Conservation (phyloP, 2,888 invertebrate genomes). For the Metalampra italica region DNA sequence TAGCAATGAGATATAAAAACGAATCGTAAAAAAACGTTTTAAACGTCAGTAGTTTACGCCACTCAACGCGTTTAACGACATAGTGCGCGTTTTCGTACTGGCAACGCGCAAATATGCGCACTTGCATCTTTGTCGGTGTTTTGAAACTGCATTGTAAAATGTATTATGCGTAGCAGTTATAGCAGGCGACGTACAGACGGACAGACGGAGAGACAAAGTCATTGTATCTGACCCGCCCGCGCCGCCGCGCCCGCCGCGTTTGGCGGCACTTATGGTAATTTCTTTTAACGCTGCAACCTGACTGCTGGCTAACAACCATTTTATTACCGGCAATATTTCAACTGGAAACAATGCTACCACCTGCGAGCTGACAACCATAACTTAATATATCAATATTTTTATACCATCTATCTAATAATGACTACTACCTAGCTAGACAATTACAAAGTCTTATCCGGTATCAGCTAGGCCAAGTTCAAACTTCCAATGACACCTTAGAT, state of each 20-base stretch:
- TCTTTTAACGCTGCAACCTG: slow-evolving; percentile 61
- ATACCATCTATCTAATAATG: too few relatives aligned
- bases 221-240: slow-evolving; percentile 53
- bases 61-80: slow-evolving; percentile 28
- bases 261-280: slow-evolving; percentile 72
- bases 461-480: background rate
- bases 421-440: too few relatives aligned
- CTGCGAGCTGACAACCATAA: background rate
- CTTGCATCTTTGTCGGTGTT: slow-evolving; percentile 38
- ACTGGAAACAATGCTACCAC: slow-evolving; percentile 33
- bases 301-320: slow-evolving; percentile 49
- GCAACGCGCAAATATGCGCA: slow-evolving; percentile 24
- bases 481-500: background rate
- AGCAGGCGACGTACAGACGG: slow-evolving; percentile 52
- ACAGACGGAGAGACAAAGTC: slow-evolving; percentile 69
- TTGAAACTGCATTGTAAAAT: slow-evolving; percentile 49
- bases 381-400: too few relatives aligned
- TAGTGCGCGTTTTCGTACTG: slow-evolving; percentile 23
- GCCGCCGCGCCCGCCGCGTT: slow-evolving; percentile 35
- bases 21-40: background rate
- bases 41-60: slow-evolving; percentile 25
- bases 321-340: slow-evolving; percentile 55
- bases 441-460: too few relatives aligned
- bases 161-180: slow-evolving; percentile 48
- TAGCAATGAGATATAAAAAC: background rate